Base-by-base conservation (phyloP, 2,888 invertebrate species). In the Ochropacha duplaris region DNA sequence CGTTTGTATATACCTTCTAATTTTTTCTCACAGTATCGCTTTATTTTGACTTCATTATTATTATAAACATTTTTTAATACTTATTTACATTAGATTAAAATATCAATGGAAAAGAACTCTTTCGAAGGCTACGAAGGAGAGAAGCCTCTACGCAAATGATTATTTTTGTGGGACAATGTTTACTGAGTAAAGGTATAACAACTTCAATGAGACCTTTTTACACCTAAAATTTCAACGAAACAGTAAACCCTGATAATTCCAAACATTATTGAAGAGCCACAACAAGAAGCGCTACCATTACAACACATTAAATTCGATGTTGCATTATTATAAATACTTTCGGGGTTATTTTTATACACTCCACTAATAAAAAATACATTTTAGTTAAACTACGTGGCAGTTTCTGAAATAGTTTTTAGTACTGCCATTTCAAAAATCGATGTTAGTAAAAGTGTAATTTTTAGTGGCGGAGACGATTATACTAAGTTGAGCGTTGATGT, bases 1-100 rank as follows among this genome's bases (percentile, higher is more conserved):
- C 90, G 86, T 78, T 66, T 65, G 83, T 71, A 68, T 79, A 84
- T 90, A 90, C 81, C 84, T 81, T 87, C 92, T 92, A 92, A 90
- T 86, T 79, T 90, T 79, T 92, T 92, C 84, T 92, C 92, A 92
- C 92, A 92, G 92, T 90, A 80, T 88, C 88, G 92, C 92, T 92
- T 92, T 88, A 91, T 90, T 90, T 91, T 92, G 92, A 92, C 92
- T 90, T 87, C 75, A 78, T 85, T 88, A 87, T 85, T 88, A 87
- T 82, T 84, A 89, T 86, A 83, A 89, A 90, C 86, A 87, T 85
- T 79, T 78, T 76, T 74, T 73, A 86, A 82, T 89, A 89, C 79
- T 84, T 90, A 91, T 85, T 86, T 87, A 89, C 84, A 87, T 76
- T 67, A 66, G 60, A 71, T 75, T 71, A 78, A 79, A 81, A 80